Percentiles rank a stretch among this genome's conserved stretches.
phyloP scores from a whole-genome alignment of 2,888 invertebrate species.

The Stomorhina lunata region DNA sequence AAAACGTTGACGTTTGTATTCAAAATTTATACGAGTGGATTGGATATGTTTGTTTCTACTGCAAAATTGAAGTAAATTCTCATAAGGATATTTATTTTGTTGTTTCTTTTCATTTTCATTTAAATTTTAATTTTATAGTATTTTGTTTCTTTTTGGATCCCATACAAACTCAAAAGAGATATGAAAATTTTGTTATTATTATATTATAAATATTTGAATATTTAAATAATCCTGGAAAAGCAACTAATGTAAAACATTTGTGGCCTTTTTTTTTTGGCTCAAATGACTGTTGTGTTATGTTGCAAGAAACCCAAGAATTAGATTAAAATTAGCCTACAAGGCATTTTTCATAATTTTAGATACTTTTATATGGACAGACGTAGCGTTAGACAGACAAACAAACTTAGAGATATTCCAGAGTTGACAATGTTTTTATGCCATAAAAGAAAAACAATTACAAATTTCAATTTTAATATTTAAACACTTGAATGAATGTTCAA shows the following conservation, averaged over 20 bases:
- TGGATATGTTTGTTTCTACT: not conserved
- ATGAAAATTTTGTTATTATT: too few relatives aligned
- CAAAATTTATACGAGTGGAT: too few relatives aligned
- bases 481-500: slow-evolving; percentile 52
- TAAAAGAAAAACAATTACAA: slow-evolving; percentile 64
- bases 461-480: slow-evolving; percentile 64
- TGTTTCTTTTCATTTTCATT: slow-evolving; percentile 24
- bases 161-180: slow-evolving; percentile 35
- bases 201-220: slow-evolving; percentile 26
- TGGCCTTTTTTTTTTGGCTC: slow-evolving; percentile 49
- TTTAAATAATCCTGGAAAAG: slow-evolving; percentile 2
- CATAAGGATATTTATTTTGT: slow-evolving; percentile 40
- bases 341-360: slow-evolving; percentile 58
- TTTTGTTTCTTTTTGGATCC: slow-evolving; percentile 43
- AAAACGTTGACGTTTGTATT: slow-evolving; percentile 19
- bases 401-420: slow-evolving; percentile 1
- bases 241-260: slow-evolving; percentile 15
- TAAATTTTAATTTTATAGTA: slow-evolving; percentile 14
- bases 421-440: slow-evolving; percentile 34
- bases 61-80: not conserved
- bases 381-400: not conserved
- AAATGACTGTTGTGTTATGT: slow-evolving; percentile 30
- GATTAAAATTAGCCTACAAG: slow-evolving; percentile 69
- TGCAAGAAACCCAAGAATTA: slow-evolving; percentile 61
- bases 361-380: not conserved